Base-by-base conservation (phyloP, 1,140 invertebrate genomes). In the Trichonephila clavata region DNA sequence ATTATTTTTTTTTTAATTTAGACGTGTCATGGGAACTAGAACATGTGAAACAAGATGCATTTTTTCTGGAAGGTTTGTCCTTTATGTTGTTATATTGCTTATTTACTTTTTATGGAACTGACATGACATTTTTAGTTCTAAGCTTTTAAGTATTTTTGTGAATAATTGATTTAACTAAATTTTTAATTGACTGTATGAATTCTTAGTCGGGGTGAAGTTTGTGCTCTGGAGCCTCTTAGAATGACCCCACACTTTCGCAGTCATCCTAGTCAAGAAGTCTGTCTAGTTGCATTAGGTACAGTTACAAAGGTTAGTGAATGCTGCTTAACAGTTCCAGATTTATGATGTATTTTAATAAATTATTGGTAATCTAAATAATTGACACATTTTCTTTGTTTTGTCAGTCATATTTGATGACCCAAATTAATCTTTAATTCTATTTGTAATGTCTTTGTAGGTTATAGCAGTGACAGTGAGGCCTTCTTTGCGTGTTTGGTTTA, bases 201-300 rank as follows among this genome's bases (percentile, higher is more conserved):
- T 93, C 92, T 27, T n/a, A 99, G 98, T 87, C 97, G 98, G 86
- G 99, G 99, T 1, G 99, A 99, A 97, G 99, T 98, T 65, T 98
- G 98, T 95, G 97, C 97, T n/a, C 96, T 99, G 61, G 98, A 98
- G 95, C 98, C 98, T 1, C 96, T 99, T 4, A 96, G 97, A 60
- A 96, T 98, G 94, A 97, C 97, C 95, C 95, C 95, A 24, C 95
- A 96, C 95, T 95, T 97, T 92, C 96, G 97, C 87, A 96, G 97
- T 63, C 97, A 98, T 95, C 97, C 97, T 3, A 96, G 98, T 57
- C 97, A 97, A 95, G 97, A 97, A 90, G 97, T 97, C 95, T 97
- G 97, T 95, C 97, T 99, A 92, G 97, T 99, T 86, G 98, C 99
- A 6, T 97, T 99, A 96, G 99, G 98, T 59, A 95, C 94, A 27